Percentiles rank a stretch among this genome's conserved stretches.
These are phyloP conservation scores for Ellobius talpinus DNA, from an alignment of 2,113 vertebrate species.

Conservation along the genomic window DNA sequence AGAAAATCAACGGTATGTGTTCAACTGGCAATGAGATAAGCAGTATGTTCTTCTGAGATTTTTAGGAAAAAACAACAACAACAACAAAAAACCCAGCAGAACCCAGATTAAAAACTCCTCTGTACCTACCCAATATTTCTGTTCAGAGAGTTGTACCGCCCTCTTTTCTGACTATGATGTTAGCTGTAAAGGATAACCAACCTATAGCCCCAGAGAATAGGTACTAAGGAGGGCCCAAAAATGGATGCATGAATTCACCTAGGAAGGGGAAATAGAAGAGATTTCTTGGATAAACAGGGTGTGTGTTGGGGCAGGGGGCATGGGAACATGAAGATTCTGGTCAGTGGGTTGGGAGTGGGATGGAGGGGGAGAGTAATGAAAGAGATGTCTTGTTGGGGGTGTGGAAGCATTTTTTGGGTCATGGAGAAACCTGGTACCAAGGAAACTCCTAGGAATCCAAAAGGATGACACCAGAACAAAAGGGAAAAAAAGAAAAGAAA, in stretches of 20 bases:
- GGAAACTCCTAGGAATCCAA: not conserved
- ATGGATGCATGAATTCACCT: not conserved
- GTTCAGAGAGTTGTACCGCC: not conserved
- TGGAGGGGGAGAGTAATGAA: not conserved
- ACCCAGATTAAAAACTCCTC: not conserved
- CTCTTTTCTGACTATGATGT: not conserved
- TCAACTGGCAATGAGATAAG: not conserved
- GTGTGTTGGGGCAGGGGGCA: not conserved
- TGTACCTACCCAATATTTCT: not conserved
- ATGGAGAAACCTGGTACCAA: not conserved
- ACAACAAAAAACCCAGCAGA: not conserved
- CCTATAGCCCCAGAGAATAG: not conserved
- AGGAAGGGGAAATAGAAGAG: not conserved
- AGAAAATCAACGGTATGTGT: not conserved
- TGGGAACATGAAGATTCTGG: not conserved
- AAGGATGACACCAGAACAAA: not conserved
- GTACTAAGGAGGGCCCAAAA: not conserved
- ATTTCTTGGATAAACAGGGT: not conserved
- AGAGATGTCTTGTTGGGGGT: not conserved
- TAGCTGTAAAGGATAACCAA: not conserved
- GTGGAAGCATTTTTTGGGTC: not conserved
- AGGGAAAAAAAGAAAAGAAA: not conserved
- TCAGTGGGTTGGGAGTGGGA: not conserved
- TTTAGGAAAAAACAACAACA: no score
- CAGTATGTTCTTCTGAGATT: not conserved